phyloP scores from a whole-genome alignment of 1,140 invertebrate species.

The Solen grandis region DNA sequence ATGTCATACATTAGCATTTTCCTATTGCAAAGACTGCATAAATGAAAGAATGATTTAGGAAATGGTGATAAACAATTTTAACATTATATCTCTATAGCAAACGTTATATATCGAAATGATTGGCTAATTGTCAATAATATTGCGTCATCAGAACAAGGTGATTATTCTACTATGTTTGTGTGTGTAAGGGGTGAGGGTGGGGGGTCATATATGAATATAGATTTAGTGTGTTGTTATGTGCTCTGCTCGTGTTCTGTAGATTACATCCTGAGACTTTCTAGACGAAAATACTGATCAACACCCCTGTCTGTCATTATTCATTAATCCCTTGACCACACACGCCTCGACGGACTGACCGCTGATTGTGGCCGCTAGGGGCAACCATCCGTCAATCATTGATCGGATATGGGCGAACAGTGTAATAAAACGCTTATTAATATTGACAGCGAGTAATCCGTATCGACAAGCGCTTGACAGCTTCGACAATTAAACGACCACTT shows the following conservation, averaged over 20 bases:
- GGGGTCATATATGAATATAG: background rate
- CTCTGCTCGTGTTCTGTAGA: too few species aligned
- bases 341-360: constrained; percentile 25
- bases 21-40: too few species aligned
- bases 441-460: constrained; percentile 57
- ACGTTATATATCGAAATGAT: too few species aligned
- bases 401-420: constrained; percentile 37
- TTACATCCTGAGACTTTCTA: too few species aligned
- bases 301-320: background rate
- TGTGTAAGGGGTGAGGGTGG: background rate
- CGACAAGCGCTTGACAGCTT: constrained; percentile 57
- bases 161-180: background rate
- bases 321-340: constrained; percentile 19
- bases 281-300: background rate
- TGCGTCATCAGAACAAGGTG: background rate
- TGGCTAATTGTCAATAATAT: too few species aligned
- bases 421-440: constrained; percentile 56
- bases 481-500: constrained; percentile 57
- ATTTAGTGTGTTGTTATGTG: too few species aligned
- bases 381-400: constrained; percentile 36
- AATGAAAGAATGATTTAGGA: too few species aligned
- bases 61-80: too few species aligned
- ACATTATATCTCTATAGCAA: too few species aligned
- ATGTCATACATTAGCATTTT: too few species aligned
- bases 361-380: constrained; percentile 7